Evolutionary conservation across 1,140 invertebrate genomes (phyloP), one percentile per base, ranked within the genome.

Genomic region (Drosophila asahinai): DNA sequence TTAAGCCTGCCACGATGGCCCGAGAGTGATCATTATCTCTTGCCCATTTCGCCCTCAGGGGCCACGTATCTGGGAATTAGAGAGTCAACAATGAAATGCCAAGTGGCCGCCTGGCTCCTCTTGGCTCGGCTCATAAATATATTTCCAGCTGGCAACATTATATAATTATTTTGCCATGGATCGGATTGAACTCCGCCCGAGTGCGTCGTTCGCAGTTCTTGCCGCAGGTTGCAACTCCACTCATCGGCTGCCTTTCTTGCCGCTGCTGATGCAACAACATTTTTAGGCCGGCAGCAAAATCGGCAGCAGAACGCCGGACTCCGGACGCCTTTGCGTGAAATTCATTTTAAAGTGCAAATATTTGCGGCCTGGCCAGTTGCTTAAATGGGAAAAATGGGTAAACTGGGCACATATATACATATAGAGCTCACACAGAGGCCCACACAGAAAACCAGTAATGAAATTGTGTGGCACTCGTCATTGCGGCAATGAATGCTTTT

Each of bases 291-390:
- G 25, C 51, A 68, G 65, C 70, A 49, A 57, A 42, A 74, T 54
- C 42, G 43, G 30, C 38, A 60, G 57, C 40, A 49, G 45, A 52
- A 57, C 52, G 52, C 64, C 64, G 70, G 59, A 57, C 52, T 49
- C 64, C 64, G 70, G 59, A 27, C 61, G 71, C 68, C 59, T 72
- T 67, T 80, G 52, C 63, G 25, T 51, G 65, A 70, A 89, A 78
- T 87, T 81, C 64, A 72, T 79, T 89, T 87, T 83, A 87, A 87
- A 87, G 83, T 81, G 77, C 77, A 87, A 87, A 87, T 87, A 89
- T 87, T 87, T 87, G 68, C 65, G 77, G 68, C 54, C 77, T 42
- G 67, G 72, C 63, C 64, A 67, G 63, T 59, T 51, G 73, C 63
- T 84, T 67, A 74, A 89, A 80, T 66, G 70, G 47, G 43, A 70